Base-by-base conservation (phyloP, 2,797 vertebrate species). In the Pseudopleuronectes americanus region DNA sequence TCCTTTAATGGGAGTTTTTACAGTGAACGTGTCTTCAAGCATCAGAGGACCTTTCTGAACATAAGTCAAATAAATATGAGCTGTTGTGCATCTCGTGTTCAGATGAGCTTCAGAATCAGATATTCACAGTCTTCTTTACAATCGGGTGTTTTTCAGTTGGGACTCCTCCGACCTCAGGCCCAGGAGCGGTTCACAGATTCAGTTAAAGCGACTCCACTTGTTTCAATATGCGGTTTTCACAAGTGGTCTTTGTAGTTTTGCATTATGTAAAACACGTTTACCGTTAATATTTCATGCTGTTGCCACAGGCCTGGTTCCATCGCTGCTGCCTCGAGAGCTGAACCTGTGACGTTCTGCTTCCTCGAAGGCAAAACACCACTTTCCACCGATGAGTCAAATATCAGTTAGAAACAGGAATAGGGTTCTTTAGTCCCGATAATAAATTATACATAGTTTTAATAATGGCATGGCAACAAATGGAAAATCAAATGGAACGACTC, bases 401-500 rank as follows among this genome's bases (percentile, higher is more conserved):
- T 64, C 63, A 71, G 26, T 62, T 71, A 22, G 73, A 87, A 77
- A 78, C 64, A 84, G 64, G 33, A 80, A 80, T 31, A 23, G 60
- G 58, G 71, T 60, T 41, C 23, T 63, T 69, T 38, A 54, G 53
- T 58, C 63, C 72, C 16, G 0, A 58, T 83, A 81, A 89, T 87
- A 90, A 90, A 90, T 90, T 87, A 88, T 66, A 87, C 36, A 83
- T 74, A 38, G 22, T 65, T 74, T 68, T 54, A 65, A 77, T 68
- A 71, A 80, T 80, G 74, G 72, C 80, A 75, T 75, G 84, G 65
- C 84, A 83, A 85, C 77, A 52, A 41, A 59, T 58, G 57, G 17
- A 8, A 36, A 66, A 58, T 8, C 70, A 6, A 13, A 59, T 21
- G 43, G 43, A 19, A 47, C 43, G 43, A 17, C 24, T 23, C 21